Percentiles rank a stretch among this genome's conserved stretches.
Evolutionary conservation across 2,888 invertebrate genomes (phyloP).

Genomic region (Leucania comma): DNA sequence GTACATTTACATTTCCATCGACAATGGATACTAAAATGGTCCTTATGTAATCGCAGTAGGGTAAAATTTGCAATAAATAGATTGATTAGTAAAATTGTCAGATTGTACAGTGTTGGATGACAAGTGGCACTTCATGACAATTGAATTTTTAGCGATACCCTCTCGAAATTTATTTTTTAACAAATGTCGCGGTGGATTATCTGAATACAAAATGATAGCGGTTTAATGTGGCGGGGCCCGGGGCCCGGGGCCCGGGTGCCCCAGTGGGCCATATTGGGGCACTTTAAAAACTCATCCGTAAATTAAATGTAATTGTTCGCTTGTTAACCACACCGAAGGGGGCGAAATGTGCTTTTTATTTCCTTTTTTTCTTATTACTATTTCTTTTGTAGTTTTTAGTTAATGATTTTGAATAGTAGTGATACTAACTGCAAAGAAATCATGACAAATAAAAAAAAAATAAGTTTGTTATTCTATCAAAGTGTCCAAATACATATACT

Average conservation of each 20-base stretch:
- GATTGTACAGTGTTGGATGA: conserved; percentile 66
- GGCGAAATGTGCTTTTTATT: conserved; percentile 62
- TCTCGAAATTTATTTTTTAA: conserved; percentile 86
- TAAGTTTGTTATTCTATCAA: not conserved
- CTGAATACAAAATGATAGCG: conserved; percentile 73
- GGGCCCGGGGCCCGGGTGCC: conserved; percentile 45
- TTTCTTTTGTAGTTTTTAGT: conserved; percentile 41
- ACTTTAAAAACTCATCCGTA: conserved; percentile 89
- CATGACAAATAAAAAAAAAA: not conserved
- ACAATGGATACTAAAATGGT: conserved; percentile 34
- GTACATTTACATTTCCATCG: conserved; percentile 63
- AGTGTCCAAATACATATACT: not conserved
- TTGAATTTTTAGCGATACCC: conserved; percentile 88
- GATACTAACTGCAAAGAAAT: not conserved
- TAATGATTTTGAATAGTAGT: conserved; percentile 46
- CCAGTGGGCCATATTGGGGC: conserved; percentile 80
- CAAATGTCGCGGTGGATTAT: conserved; percentile 88
- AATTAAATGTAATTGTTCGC: conserved; percentile 91
- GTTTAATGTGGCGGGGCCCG: conserved; percentile 72
- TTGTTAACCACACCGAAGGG: conserved; percentile 83
- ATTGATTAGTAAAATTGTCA: conserved; percentile 47
- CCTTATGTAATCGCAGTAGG: conserved; percentile 42
- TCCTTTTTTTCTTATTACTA: conserved; percentile 53
- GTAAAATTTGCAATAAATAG: conserved; percentile 33
- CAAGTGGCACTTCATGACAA: conserved; percentile 86